Evolutionary conservation across 2,113 vertebrate genomes (phyloP), one percentile per base, ranked within the genome.

Genomic region (Sphaerodactylus townsendi): DNA sequence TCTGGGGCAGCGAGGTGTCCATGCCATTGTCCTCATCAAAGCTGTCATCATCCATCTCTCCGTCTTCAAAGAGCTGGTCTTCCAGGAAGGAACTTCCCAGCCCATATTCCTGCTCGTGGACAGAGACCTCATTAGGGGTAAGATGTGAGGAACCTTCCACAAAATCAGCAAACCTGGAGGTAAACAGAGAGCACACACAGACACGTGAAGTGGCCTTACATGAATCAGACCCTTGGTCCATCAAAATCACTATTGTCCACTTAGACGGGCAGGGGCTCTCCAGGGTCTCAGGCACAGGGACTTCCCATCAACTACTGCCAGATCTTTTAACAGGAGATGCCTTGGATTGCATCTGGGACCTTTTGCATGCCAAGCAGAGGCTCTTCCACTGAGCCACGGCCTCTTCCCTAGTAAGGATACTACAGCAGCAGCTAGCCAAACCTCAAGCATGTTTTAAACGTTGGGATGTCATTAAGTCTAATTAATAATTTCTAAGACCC

Each of bases 101-200:
- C 19, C 97, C 97, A 0, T 98, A 99, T 64, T 99, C 97, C 87
- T 95, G 97, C 21, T 97, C 97, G 0, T 99, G 98, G 59, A 97
- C 92, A 0, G 97, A 98, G 76, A 96, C 95, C 88, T 99, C 99
- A 1, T 92, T 95, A 15, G 96, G 89, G 81, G 96, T 96, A 85
- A 99, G 87, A 23, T 99, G 99, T 17, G 92, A 96, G 23, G 97
- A 97, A 0, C 98, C 99, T 87, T 97, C 97, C 9, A 99, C 90
- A 65, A 99, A 99, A 68, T 99, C 98, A 37, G 98, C 99, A 94
- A 99, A 99, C 95, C 99, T 99, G 93, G 62, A 81, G 46, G 30
- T n/a, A 50, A 77, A 59, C 23, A 37, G 66, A 14, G 33, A 62
- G 44, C 75, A 21, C 53, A 56, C 53, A 10, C n/a, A n/a, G n/a